These are phyloP conservation scores for Chalcosyrphus nemorum DNA, from an alignment of 2,888 invertebrate species.

Conservation along the genomic window DNA sequence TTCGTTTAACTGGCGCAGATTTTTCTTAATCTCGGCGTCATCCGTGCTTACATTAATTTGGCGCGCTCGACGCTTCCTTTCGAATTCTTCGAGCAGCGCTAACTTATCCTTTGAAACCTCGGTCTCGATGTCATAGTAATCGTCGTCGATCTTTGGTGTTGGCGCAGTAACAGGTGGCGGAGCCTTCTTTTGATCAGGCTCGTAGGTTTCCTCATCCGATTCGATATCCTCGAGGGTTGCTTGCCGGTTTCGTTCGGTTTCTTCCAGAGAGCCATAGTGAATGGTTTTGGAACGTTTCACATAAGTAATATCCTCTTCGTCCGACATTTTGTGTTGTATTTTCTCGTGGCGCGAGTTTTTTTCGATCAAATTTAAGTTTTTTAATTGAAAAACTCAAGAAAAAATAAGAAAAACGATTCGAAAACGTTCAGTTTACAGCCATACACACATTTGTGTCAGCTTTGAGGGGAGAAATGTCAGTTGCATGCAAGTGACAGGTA, in stretches of 20 bases:
- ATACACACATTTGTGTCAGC: constrained; percentile 25
- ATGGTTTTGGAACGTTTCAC: constrained; percentile 90
- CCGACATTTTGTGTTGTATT: constrained; percentile 85
- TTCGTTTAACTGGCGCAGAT: constrained; percentile 95
- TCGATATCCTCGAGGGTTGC: constrained; percentile 83
- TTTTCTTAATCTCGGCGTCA: constrained; percentile 95
- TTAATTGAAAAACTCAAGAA: constrained; percentile 20
- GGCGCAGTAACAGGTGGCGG: constrained; percentile 77
- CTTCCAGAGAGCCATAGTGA: constrained; percentile 95
- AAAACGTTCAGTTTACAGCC: constrained; percentile 53
- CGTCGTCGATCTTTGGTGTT: constrained; percentile 81
- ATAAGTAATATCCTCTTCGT: constrained; percentile 88
- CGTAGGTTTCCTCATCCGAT: constrained; percentile 85
- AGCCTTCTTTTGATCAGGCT: constrained; percentile 83
- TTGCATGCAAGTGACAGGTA: neutral
- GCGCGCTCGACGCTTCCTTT: constrained; percentile 94
- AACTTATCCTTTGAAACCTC: constrained; percentile 91
- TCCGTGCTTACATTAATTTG: constrained; percentile 99
- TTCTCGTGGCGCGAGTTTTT: neutral
- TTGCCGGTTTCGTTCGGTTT: constrained; percentile 89
- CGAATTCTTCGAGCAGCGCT: constrained; percentile 97
- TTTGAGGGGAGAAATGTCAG: constrained; percentile 6
- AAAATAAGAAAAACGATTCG: constrained; percentile 27
- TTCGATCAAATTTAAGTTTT: neutral
- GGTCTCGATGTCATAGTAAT: constrained; percentile 81